Evolutionary conservation across 1,140 invertebrate genomes (phyloP).

Genomic region (Solen grandis): DNA sequence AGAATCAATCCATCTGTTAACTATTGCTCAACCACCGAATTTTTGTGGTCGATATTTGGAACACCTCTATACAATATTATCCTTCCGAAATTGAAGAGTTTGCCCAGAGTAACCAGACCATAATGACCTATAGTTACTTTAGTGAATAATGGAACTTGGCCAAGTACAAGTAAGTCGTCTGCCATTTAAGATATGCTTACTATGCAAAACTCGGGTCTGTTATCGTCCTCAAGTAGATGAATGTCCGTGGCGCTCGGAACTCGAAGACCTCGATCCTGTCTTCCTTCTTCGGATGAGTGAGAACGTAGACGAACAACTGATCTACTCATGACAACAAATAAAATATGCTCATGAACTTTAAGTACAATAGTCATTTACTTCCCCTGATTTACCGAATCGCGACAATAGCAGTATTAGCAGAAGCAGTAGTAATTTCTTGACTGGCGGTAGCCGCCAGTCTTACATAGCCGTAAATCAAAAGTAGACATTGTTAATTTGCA

Average conservation of each 20-base stretch:
- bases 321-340: constrained; percentile 1
- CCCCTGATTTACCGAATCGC: no score
- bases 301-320: constrained; percentile 9
- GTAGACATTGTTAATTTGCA: no score
- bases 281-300: constrained; percentile 10
- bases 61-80: background rate
- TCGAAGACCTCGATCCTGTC: no score
- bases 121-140: background rate
- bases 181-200: constrained; percentile 7
- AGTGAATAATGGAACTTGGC: background rate
- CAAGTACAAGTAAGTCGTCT: background rate
- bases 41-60: background rate
- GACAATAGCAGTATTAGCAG: no score
- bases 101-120: background rate
- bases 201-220: background rate
- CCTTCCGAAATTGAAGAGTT: background rate
- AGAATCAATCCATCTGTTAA: no score
- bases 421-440: no score
- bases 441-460: no score
- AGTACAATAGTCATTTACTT: background rate
- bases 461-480: no score
- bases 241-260: background rate
- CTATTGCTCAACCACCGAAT: no score
- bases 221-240: constrained; percentile 19
- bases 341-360: background rate